Evolutionary conservation across 2,113 vertebrate species (phyloP), one percentile per base, ranked within the genome.

Genomic region (Ailurus styani): DNA sequence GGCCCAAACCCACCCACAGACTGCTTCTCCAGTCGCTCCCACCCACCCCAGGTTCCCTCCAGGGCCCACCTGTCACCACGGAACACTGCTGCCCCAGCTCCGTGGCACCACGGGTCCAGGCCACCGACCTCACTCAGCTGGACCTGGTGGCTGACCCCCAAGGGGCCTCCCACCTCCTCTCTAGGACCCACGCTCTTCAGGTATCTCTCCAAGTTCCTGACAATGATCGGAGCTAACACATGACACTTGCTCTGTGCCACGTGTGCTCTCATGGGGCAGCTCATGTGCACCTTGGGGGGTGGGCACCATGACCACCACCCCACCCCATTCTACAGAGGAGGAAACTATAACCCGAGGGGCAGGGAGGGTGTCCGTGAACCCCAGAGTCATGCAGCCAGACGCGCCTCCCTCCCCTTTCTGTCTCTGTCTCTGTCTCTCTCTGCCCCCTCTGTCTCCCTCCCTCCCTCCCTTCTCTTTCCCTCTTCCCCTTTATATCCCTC

Each of bases 291-390:
- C 27, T 34, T 50, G 14, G 14, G 25, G 2, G 27, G 54, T 14
- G 1, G 0, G 18, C 1, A 4, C 31, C 1, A 0, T 25, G 21
- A 2, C 21, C 14, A 5, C 29, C 23, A 3, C 18, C n/a, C 29
- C 23, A 3, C 18, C n/a, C 15, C 50, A 11, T 42, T 11, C 20
- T 14, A 34, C 23, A 27, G 54, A 37, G n/a, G 57, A 45, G 40
- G 37, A 60, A 37, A 29, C 60, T 20, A 27, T 37, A 18, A 9
- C 47, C 1, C 0, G 25, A n/a, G 72, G 40, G 8, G 72, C 7
- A 0, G 31, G 64, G 73, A 9, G 54, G 72, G 42, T 2, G 42
- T 2, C 3, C 1, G 31, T 17, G 5, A 5, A n/a, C 4, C 37
- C 40, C n/a, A 11, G 52, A 42, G 29, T 18, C 52, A 29, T 13